phyloP scores from a whole-genome alignment of 2,113 vertebrate species.

The Amphilophus citrinellus region DNA sequence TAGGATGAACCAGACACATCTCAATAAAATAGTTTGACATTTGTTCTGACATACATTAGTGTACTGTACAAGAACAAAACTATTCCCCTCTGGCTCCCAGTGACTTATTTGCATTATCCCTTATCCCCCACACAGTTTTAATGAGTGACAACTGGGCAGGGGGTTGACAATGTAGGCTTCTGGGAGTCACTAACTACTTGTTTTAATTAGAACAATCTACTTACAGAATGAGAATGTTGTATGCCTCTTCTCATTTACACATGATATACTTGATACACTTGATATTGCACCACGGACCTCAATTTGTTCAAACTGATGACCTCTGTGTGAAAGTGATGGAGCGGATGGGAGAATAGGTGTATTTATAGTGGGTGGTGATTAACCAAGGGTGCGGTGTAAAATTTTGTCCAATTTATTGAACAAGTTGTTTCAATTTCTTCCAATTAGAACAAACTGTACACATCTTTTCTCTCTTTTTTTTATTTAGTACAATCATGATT shows the following conservation, averaged over 20 bases:
- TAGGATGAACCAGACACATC: neutral
- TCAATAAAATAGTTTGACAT: too few relatives aligned
- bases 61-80: slow-evolving; percentile 1
- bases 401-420: too few relatives aligned
- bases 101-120: slow-evolving; percentile 32
- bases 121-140: slow-evolving; percentile 51
- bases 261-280: neutral
- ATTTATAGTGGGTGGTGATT: slow-evolving; percentile 77
- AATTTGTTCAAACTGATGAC: slow-evolving; percentile 1
- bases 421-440: neutral
- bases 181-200: slow-evolving; percentile 35
- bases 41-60: too few relatives aligned
- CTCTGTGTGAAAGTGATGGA: slow-evolving; percentile 51
- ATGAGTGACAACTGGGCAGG: slow-evolving; percentile 52
- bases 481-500: neutral
- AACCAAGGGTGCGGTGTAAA: too few relatives aligned
- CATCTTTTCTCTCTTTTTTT: neutral
- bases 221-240: neutral
- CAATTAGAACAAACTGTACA: neutral
- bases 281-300: too few relatives aligned
- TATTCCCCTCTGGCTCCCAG: slow-evolving; percentile 20
- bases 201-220: slow-evolving; percentile 18
- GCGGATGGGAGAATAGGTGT: slow-evolving; percentile 64
- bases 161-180: neutral
- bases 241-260: slow-evolving; percentile 14